Evolutionary conservation across 1,140 invertebrate genomes (phyloP), one percentile per base, ranked within the genome.

Genomic region (Aphelinus atriplicis): DNA sequence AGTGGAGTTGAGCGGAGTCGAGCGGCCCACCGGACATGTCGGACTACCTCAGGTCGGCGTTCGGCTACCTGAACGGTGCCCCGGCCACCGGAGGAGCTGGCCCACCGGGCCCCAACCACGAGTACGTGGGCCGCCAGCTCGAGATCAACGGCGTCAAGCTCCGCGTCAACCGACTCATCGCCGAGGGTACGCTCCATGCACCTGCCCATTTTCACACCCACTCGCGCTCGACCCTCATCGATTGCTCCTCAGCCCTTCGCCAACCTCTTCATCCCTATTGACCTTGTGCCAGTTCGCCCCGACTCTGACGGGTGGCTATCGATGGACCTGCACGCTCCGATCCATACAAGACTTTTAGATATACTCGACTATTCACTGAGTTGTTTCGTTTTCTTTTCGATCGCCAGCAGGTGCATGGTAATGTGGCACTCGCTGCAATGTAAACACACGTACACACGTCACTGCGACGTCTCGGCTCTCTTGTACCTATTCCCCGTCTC

Each of bases 91-190:
- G 1, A 7, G 51, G 26, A 26, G 46, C 46, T 3, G 68, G 55
- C 48, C 45, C 43, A 45, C 64, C 47, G 42, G 42, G 42, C 45
- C 9, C 3, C 5, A 50, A 51, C 43, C 96, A 96, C 89, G 95
- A 96, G 86, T 97, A 96, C 88, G 94, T 98, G 75, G 96, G 96
- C 51, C 95, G 97, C 89, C 90, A 91, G 79, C 91, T 98, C 63
- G 96, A 98, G 89, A 92, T 98, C 79, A 95, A 93, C 78, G 94
- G 93, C 84, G 93, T 96, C 83, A 97, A 95, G 90, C 89, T 98
- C 73, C 90, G 94, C 85, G 94, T 97, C 63, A 96, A 94, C 87
- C 93, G 92, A 89, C 93, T 97, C 80, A 95, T 98, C 79, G 96
- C 96, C 65, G 96, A 98, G 94, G 96, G 97, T 97, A 89, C 88